Evolutionary conservation across 2,797 vertebrate species (phyloP), one percentile per base, ranked within the genome.

Genomic region (Labroides dimidiatus): DNA sequence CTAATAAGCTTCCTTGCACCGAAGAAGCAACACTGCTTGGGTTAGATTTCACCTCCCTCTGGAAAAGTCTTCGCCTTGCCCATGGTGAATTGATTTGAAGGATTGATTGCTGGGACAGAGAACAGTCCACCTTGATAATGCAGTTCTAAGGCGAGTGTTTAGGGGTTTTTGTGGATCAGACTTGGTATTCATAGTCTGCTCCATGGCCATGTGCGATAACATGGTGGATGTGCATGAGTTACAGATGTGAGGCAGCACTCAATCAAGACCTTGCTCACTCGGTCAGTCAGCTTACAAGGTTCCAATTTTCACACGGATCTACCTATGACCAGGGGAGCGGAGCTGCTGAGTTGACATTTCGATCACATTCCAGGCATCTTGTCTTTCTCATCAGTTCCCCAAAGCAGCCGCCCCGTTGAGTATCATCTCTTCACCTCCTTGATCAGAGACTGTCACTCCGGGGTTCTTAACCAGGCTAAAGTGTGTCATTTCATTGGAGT

Each of bases 401-500:
- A 4, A 78, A 82, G 81, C 72, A 80, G 78, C 60, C 62, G 64
- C 80, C 78, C 73, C 48, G 82, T 84, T 74, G 77, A 89, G 84
- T 77, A 81, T 87, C 71, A 86, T 67, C 77, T 86, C 60, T 16
- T 72, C 59, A 72, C 73, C 79, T 84, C 87, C 87, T 87, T 81
- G 56, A 89, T 72, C 64, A 85, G 63, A 62, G 66, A 81, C 71
- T 50, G 33, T 76, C 84, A 78, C 81, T 85, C 61, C 62, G 63
- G 69, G 83, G 74, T 78, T 83, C 78, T 89, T 82, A 86, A 89
- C 84, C 72, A 64, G 76, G 69, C 69, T 82, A 64, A 86, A 89
- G 75, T 76, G 80, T 84, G 77, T 66, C 63, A 86, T 92, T 87
- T 82, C 84, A 86, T 48, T 75, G 78, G 56, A 71, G 69, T 55